Base-by-base conservation (phyloP, 2,797 vertebrate species). In the Chromis chromis region DNA sequence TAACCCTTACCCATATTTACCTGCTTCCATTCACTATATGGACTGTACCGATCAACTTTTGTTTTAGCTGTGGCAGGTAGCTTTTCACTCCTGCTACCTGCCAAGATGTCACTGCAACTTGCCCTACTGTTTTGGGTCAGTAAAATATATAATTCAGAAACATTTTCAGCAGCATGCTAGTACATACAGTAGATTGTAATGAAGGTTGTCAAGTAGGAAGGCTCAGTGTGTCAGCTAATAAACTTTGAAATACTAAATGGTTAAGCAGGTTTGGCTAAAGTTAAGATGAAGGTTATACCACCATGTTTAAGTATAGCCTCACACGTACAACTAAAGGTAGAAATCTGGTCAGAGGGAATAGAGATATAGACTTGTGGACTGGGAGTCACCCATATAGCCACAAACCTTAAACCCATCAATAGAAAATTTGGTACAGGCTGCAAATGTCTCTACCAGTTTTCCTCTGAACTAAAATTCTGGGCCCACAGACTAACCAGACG, bases 1-100 rank as follows among this genome's bases (percentile, higher is more conserved):
- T 33, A 59, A 65, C 24, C 53, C 42, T 31, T 46, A 71, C 19
- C 21, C 22, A 28, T 24, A 31, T 58, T 65, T 25, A 12, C 14
- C 57, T 24, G 25, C 17, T 56, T 48, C 21, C 44, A 70, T 11
- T 60, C 25, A 75, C 24, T 13, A 19, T 22, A 46, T 24, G 19
- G 17, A n/a, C 7, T 44, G 21, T 25, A 8, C 57, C 14, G 13
- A 46, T 55, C 8, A n/a, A 8, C 25, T 0, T 4, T 69, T 36
- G 55, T 52, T 76, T 36, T 12, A 39, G 11, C 52, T 4, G 14
- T 49, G 39, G 13, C 11, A 44, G 13, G 25, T 50, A 21, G 55
- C 28, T 24, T 52, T n/a, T 53, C 1, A 53, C 16, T 48, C 4
- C 4, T 21, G n/a, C n/a, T n/a, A n/a, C n/a, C n/a, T n/a, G n/a